Evolutionary conservation across 2,888 invertebrate species (phyloP).

Genomic region (Lomographa bimaculata): DNA sequence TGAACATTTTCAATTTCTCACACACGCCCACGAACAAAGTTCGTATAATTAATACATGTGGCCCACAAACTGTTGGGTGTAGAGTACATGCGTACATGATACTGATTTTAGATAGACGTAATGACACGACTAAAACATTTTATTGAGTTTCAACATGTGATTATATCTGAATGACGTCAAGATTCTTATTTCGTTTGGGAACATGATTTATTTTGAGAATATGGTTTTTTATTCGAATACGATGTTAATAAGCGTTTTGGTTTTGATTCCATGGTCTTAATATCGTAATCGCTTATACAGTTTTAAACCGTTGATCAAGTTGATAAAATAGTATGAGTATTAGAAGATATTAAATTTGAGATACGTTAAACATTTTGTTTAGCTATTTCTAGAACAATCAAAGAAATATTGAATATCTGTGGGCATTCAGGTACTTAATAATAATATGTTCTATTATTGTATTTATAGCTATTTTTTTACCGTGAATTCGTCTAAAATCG

Average conservation of each 20-base stretch:
- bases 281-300: too few species aligned
- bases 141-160: constrained; percentile 31
- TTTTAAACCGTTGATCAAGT: too few species aligned
- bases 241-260: neutral
- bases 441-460: too few species aligned
- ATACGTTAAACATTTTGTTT: too few species aligned
- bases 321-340: too few species aligned
- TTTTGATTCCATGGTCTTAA: neutral
- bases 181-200: constrained; percentile 21
- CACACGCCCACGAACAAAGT: constrained; percentile 39
- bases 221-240: constrained; percentile 3
- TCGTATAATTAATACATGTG: constrained; percentile 46
- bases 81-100: constrained; percentile 21
- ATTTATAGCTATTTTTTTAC: too few species aligned
- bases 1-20: constrained; percentile 36
- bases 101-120: constrained; percentile 42
- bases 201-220: constrained; percentile 22
- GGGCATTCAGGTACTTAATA: too few species aligned
- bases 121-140: constrained; percentile 35
- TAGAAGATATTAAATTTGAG: too few species aligned
- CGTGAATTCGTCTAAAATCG: too few species aligned
- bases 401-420: too few species aligned
- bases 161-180: constrained; percentile 26
- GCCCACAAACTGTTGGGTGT: constrained; percentile 33
- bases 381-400: too few species aligned